These are phyloP conservation scores for Chaetophractus vellerosus DNA, from an alignment of 2,797 vertebrate genomes.

Conservation along the genomic window DNA sequence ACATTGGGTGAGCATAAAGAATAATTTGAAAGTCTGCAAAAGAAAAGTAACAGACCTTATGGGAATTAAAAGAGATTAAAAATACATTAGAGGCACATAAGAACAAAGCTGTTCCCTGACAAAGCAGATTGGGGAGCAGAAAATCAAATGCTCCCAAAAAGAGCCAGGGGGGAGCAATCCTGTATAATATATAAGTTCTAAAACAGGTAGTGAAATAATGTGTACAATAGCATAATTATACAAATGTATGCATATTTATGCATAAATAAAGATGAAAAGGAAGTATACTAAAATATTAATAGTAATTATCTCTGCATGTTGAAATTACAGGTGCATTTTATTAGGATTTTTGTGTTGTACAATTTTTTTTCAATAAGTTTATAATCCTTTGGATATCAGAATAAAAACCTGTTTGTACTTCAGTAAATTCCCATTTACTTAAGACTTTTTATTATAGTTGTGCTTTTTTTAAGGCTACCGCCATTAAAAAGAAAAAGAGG, in stretches of 20 bases:
- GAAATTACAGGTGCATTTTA: slow-evolving; percentile 31
- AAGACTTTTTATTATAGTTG: neutral
- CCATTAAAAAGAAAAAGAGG: neutral
- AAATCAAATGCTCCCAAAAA: neutral
- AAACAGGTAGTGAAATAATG: slow-evolving; percentile 26
- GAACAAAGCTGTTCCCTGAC: neutral
- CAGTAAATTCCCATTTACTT: slow-evolving; percentile 31
- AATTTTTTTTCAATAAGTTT: slow-evolving; percentile 13
- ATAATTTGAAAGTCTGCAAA: too few species aligned
- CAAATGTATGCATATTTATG: slow-evolving; percentile 48
- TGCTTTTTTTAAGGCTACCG: neutral
- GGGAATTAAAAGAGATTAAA: too few species aligned
- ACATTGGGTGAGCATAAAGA: too few species aligned
- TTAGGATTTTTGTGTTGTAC: neutral
- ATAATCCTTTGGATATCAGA: slow-evolving; percentile 11
- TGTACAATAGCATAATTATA: slow-evolving; percentile 34
- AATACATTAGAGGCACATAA: neutral
- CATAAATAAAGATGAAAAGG: slow-evolving; percentile 56
- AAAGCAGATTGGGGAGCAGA: neutral
- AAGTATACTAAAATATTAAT: slow-evolving; percentile 38
- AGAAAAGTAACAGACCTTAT: too few species aligned
- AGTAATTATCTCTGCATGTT: slow-evolving; percentile 57
- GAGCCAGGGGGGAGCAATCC: neutral
- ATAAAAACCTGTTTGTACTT: slow-evolving; percentile 45
- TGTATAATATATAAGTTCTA: slow-evolving; percentile 13